Evolutionary conservation across 2,113 vertebrate genomes (phyloP).

Genomic region (Thryonomys swinderianus): DNA sequence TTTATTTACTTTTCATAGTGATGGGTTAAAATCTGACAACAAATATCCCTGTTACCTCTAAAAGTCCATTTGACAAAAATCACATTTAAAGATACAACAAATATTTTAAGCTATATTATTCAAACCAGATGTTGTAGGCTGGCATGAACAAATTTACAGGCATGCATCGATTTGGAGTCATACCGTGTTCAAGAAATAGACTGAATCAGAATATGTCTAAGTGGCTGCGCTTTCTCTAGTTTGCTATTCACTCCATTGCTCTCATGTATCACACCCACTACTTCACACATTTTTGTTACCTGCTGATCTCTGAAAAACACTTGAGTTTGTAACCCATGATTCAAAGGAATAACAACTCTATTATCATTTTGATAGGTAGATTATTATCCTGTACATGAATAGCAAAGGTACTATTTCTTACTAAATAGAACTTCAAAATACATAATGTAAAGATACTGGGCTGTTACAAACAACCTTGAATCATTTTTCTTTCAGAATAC

Average conservation of each 20-base stretch:
- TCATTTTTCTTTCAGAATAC: slow-evolving; percentile 26
- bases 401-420: slow-evolving; percentile 6
- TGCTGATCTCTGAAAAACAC: background rate
- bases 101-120: slow-evolving; percentile 12
- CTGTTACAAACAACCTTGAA: slow-evolving; percentile 5
- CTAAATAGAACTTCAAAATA: slow-evolving; percentile 24
- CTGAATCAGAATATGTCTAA: background rate
- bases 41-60: background rate
- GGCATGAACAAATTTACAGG: background rate
- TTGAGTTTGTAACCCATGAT: background rate
- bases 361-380: background rate
- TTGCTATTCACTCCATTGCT: background rate
- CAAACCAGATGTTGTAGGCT: slow-evolving; percentile 6
- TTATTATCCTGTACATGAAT: background rate
- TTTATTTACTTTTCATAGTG: slow-evolving; percentile 14
- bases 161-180: background rate
- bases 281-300: background rate
- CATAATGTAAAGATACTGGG: background rate
- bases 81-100: background rate
- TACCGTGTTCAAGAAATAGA: background rate
- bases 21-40: background rate
- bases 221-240: background rate
- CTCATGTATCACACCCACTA: background rate
- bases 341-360: slow-evolving; percentile 26
- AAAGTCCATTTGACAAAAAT: slow-evolving; percentile 36